Evolutionary conservation across 2,888 invertebrate genomes (phyloP).

Genomic region (Brachynemurus nebulosus): DNA sequence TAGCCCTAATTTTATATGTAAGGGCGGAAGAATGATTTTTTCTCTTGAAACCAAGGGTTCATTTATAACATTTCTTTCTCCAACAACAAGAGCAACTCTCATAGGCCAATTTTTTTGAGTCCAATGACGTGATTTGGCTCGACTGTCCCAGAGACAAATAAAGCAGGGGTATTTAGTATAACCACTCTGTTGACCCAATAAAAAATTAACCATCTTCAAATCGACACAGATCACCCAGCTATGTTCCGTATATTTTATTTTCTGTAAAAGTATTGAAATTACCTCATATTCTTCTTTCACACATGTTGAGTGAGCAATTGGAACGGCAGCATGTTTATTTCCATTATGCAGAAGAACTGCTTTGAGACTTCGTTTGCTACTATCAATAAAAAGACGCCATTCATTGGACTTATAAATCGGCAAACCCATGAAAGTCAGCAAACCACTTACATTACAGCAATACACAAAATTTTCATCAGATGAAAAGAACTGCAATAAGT

Average conservation of each 20-base stretch:
- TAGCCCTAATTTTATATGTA: conserved; percentile 22
- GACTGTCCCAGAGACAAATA: conserved; percentile 21
- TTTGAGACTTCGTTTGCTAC: conserved; percentile 21
- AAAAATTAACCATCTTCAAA: conserved; percentile 18
- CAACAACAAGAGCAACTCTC: conserved; percentile 7
- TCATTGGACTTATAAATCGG: neutral
- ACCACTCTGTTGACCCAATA: conserved; percentile 20
- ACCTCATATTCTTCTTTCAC: conserved; percentile 19
- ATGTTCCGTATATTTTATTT: neutral
- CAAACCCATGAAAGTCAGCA: neutral
- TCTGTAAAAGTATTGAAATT: neutral
- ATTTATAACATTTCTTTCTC: conserved; percentile 13
- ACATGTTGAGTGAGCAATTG: conserved; percentile 20
- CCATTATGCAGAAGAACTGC: conserved; percentile 20
- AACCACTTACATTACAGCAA: neutral
- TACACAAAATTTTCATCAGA: neutral
- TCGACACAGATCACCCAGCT: conserved; percentile 11
- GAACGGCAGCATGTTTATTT: conserved; percentile 23
- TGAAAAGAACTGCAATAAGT: neutral
- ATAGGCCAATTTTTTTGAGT: conserved; percentile 15
- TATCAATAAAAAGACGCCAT: conserved; percentile 13
- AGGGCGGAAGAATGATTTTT: conserved; percentile 16
- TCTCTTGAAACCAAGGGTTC: conserved; percentile 10
- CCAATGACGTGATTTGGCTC: conserved; percentile 19
- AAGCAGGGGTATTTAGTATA: conserved; percentile 22